phyloP scores from a whole-genome alignment of 2,888 invertebrate genomes.

The Drosophila paranaensis region DNA sequence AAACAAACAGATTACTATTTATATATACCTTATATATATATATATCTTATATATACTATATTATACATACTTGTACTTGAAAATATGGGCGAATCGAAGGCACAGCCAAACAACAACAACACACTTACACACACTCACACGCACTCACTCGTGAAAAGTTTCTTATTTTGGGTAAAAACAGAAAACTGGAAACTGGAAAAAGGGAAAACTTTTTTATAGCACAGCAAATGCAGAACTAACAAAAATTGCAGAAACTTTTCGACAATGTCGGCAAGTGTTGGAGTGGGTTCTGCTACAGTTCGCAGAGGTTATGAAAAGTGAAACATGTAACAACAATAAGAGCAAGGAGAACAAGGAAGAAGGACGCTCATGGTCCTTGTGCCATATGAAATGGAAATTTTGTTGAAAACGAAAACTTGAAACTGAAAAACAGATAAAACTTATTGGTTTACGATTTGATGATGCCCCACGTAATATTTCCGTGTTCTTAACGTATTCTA shows the following conservation, averaged over 20 bases:
- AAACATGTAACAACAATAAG: conserved; percentile 53
- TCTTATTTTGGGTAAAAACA: conserved; percentile 25
- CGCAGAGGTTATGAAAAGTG: conserved; percentile 47
- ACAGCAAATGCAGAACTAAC: conserved; percentile 51
- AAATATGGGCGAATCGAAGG: conserved; percentile 41
- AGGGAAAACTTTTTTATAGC: conserved; percentile 40
- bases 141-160: conserved; percentile 34
- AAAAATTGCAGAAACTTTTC: conserved; percentile 56
- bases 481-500: conserved; percentile 73
- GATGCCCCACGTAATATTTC: conserved; percentile 56
- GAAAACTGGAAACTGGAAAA: background rate
- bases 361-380: conserved; percentile 56
- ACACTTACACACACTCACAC: conserved; percentile 29
- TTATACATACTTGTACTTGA: conserved; percentile 51
- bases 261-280: conserved; percentile 68
- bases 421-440: conserved; percentile 24
- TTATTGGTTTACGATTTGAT: conserved; percentile 47
- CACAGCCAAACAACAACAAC: conserved; percentile 36
- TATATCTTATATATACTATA: conserved; percentile 49
- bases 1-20: conserved; percentile 62
- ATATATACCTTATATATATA: conserved; percentile 58
- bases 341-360: conserved; percentile 9
- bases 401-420: conserved; percentile 25
- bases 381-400: conserved; percentile 49
- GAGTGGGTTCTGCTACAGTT: conserved; percentile 19